A percentile compares a stretch with the other conserved stretches of the same genome.
These are phyloP conservation scores for Formicarius rufipectus DNA, from an alignment of 2,113 vertebrate species.

Conservation along the genomic window DNA sequence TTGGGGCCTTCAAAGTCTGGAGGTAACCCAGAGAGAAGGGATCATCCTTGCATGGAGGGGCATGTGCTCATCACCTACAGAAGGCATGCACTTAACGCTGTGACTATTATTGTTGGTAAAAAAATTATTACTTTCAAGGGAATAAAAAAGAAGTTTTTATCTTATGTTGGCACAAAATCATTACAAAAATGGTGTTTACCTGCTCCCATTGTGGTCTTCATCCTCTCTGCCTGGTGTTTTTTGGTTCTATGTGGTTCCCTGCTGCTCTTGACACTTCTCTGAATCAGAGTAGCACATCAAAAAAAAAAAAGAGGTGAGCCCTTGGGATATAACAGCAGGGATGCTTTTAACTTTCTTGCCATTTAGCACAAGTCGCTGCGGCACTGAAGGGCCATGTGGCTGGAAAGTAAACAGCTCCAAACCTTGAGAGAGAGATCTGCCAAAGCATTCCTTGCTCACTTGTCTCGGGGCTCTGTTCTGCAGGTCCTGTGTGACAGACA, in stretches of 20 bases:
- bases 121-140: not conserved
- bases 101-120: not conserved
- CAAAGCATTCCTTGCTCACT: not conserved
- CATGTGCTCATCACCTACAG: not conserved
- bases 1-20: not conserved
- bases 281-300: not conserved
- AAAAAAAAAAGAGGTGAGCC: not conserved
- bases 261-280: not conserved
- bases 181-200: not conserved
- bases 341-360: not conserved
- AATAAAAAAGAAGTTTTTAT: not conserved
- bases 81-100: not conserved
- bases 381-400: not conserved
- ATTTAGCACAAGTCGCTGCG: not conserved
- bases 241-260: not conserved
- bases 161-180: not conserved
- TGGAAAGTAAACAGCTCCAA: not conserved
- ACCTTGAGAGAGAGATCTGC: not conserved
- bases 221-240: not conserved
- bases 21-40: not conserved
- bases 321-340: not conserved
- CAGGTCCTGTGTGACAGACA: constrained; percentile 97
- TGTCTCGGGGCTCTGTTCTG: not conserved
- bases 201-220: not conserved
- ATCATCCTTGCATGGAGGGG: not conserved